A percentile compares a stretch with the other conserved stretches of the same genome.
phyloP scores from a whole-genome alignment of 1,140 invertebrate genomes.

The Linepithema humile region DNA sequence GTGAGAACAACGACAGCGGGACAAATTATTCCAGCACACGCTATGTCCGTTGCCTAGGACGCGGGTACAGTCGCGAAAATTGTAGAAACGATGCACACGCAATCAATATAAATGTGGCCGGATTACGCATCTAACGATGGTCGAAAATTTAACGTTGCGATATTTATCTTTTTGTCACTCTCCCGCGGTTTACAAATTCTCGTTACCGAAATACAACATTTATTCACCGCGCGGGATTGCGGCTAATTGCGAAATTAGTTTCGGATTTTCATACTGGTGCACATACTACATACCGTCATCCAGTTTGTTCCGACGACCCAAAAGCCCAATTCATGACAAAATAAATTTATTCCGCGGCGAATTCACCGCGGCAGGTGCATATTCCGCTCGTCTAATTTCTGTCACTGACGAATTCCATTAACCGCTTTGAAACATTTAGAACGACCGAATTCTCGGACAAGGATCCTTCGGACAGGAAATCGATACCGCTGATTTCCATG shows the following conservation, averaged over 20 bases:
- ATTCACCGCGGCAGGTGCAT: neutral
- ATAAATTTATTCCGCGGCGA: conserved; percentile 45
- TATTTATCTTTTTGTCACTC: conserved; percentile 46
- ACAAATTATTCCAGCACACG: conserved; percentile 56
- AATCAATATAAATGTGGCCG: conserved; percentile 42
- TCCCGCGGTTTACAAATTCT: conserved; percentile 22
- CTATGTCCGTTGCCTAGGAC: conserved; percentile 1
- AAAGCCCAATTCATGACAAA: conserved; percentile 52
- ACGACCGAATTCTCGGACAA: conserved; percentile 44
- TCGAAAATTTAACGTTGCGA: conserved; percentile 36
- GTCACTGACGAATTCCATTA: conserved; percentile 55
- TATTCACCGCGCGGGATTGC: conserved; percentile 45
- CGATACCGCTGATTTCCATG: conserved; percentile 53
- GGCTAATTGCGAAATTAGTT: conserved; percentile 55
- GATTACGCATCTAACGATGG: conserved; percentile 14
- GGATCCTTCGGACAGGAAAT: conserved; percentile 38
- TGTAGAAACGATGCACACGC: conserved; percentile 17
- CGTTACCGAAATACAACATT: conserved; percentile 54
- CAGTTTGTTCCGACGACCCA: conserved; percentile 34
- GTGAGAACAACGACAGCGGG: conserved; percentile 51
- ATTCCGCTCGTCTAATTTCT: conserved; percentile 43
- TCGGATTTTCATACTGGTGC: conserved; percentile 43
- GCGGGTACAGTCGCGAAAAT: conserved; percentile 33
- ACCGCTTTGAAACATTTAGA: conserved; percentile 55
- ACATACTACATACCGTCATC: neutral